Base-by-base conservation (phyloP, 2,888 invertebrate species). In the Blera fallax region DNA sequence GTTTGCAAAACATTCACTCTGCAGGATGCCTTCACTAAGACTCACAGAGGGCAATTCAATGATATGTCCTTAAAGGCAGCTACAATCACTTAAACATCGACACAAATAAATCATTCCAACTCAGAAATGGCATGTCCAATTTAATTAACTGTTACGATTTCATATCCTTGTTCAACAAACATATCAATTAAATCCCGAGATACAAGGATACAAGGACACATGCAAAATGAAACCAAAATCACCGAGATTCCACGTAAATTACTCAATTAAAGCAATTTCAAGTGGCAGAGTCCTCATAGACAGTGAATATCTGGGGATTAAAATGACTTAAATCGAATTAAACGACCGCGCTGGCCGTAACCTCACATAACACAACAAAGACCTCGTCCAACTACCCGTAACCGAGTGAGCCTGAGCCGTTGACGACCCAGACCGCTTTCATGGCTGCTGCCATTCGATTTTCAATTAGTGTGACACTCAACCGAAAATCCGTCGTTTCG, bases 401-500 rank as follows among this genome's bases (percentile, higher is more conserved):
- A n/a, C 58, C 24, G 21, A 24, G n/a, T 16, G 32, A 32, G 11
- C 45, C 18, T 16, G 32, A 32, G 11, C 45, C 18, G 34, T 45
- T 29, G 48, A 40, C 32, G 11, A 64, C n/a, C 3, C 14, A 21
- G 32, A 58, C 11, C 16, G 48, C 34, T 34, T 37, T 18, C 24
- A 37, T 18, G 29, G 21, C 5, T 45, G 18, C 11, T 48, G 54
- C 16, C 48, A 48, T 45, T 60, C 77, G 50, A 58, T 76, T 76
- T 84, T 79, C 83, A 84, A 84, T 84, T 79, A 84, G 69, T 74
- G 73, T 27, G 79, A 69, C 56, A 69, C 64, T 79, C 79, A 56
- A 34, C 64, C 74, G 79, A 84, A 84, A 84, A 69, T 79, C 83
- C 83, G 58, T 40, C 70, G 70, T 77, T 72, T 69, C 48, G 43